These are phyloP conservation scores for Lindbergichthys nudifrons DNA, from an alignment of 2,797 vertebrate genomes.

Conservation along the genomic window DNA sequence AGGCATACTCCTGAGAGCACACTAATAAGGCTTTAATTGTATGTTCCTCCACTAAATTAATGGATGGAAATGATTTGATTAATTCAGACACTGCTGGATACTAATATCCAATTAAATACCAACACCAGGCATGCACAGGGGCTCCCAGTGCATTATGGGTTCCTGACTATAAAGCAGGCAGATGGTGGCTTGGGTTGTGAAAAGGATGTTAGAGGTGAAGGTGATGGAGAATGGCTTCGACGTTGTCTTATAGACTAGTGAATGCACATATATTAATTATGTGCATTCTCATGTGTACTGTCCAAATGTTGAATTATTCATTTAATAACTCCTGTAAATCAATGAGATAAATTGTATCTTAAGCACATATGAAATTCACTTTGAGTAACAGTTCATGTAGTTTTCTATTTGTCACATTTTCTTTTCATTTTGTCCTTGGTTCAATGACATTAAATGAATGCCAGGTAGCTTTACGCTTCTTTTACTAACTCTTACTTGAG, in stretches of 20 bases:
- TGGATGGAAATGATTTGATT: slow-evolving; percentile 88
- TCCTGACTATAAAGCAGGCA: slow-evolving; percentile 62
- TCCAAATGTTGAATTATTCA: neutral
- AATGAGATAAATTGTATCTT: neutral
- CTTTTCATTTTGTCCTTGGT: neutral
- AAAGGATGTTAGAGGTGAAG: slow-evolving; percentile 56
- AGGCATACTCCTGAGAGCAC: slow-evolving; percentile 85
- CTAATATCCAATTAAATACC: slow-evolving; percentile 88
- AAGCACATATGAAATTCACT: slow-evolving; percentile 14
- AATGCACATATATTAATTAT: slow-evolving; percentile 42
- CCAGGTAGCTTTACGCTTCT: neutral
- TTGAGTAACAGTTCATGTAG: slow-evolving; percentile 5
- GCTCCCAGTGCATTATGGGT: slow-evolving; percentile 77
- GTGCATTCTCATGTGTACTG: slow-evolving; percentile 39
- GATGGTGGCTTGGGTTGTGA: slow-evolving; percentile 63
- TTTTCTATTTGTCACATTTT: neutral
- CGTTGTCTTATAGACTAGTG: slow-evolving; percentile 18
- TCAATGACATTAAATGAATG: slow-evolving; percentile 13
- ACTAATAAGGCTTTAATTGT: slow-evolving; percentile 88
- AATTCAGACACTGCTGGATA: slow-evolving; percentile 87
- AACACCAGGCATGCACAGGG: slow-evolving; percentile 77
- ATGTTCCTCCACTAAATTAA: slow-evolving; percentile 90
- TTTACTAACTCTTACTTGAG: slow-evolving; percentile 10
- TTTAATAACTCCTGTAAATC: neutral
- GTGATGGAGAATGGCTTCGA: slow-evolving; percentile 55